Base-by-base conservation (phyloP, 2,888 invertebrate species). In the Euzophera pinguis region DNA sequence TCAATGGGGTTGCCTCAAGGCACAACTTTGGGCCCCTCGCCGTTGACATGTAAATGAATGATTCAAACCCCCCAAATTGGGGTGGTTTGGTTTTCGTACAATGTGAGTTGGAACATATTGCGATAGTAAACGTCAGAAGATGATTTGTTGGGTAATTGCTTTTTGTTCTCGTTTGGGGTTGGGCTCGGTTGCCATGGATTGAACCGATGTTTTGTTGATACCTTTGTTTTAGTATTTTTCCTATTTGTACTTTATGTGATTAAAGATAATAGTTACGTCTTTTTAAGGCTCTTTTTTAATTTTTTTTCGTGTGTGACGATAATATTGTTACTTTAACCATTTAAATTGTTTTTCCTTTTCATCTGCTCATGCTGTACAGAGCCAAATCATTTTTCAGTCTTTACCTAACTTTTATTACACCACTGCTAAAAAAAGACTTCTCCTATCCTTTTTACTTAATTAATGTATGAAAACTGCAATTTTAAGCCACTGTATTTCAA, bases 71-170 rank as follows among this genome's bases (percentile, higher is more conserved):
- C 69, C 71, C 60, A 69, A 76, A 76, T 64, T 71, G 71, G 75
- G 69, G 64, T 71, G 75, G 77, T 69, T 66, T 56, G 63, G 59
- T 63, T 64, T 60, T 61, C 61, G 72, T 71, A 70, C 79, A 78
- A 77, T 73, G 74, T 82, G 84, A 78, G 80, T 78, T 73, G 74
- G 75, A 88, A 83, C 89, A 88, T 88, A 88, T 88, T 89, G 87
- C 84, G 78, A 72, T 82, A 84, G 87, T 77, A 82, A 84, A 86
- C 77, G 88, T 88, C 89, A 88, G 78, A 79, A 75, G 83, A 90
- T 90, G 89, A 90, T 89, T 89, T 89, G 89, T 88, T 83, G 67
- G 78, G 85, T 89, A 88, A 89, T 88, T 89, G 86, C 75, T 84
- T 87, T 82, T 81, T 81, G 79, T 84, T 81, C 77, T 78, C 71